Evolutionary conservation across 2,113 vertebrate genomes (phyloP), one percentile per base, ranked within the genome.

Genomic region (cattle (Bos taurus)): DNA sequence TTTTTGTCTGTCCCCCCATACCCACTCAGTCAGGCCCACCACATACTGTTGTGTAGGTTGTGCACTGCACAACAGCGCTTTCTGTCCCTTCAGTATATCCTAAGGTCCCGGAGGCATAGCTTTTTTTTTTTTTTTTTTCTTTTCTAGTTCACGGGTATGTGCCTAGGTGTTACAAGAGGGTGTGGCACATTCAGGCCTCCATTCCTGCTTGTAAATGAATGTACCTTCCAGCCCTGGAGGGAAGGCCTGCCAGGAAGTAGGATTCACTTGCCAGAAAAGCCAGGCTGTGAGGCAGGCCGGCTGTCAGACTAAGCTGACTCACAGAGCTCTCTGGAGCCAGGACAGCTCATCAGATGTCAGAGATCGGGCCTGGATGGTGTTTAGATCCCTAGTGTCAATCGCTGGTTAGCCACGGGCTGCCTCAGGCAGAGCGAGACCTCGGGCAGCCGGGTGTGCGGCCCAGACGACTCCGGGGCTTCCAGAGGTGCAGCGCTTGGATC

Each of bases 401-500:
- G 2, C n/a, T 50, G 2, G 11, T 52, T 17, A 11, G 78, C 21
- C 1, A 6, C 2, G 9, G n/a, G 12, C 15, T 15, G 57, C 33
- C 6, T 28, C 5, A 1, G 56, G 36, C 62, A 3, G 30, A 33
- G 19, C 0, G 1, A 21, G 89, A 6, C 80, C 33, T 74, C 1
- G 0, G 28, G 40, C 23, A 0, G 28, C 19, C 0, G 25, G 19
- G 14, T 14, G 25, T 11, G 21, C 56, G 10, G 36, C 83, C 40
- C 4, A 71, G 23, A 26, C 0, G 3, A 11, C 16, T 33, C 77
- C 0, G 13, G 60, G 28, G 48, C 2, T 40, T 52, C 26, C 50
- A 17, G 46, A n/a, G 28, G 7, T 54, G 50, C 17, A 59, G 33
- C 1, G 3, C 43, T 36, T 16, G 43, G 40, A 6, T 19, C 62